Evolutionary conservation across 2,888 invertebrate species (phyloP).

Genomic region (Stegana nigrithorax): DNA sequence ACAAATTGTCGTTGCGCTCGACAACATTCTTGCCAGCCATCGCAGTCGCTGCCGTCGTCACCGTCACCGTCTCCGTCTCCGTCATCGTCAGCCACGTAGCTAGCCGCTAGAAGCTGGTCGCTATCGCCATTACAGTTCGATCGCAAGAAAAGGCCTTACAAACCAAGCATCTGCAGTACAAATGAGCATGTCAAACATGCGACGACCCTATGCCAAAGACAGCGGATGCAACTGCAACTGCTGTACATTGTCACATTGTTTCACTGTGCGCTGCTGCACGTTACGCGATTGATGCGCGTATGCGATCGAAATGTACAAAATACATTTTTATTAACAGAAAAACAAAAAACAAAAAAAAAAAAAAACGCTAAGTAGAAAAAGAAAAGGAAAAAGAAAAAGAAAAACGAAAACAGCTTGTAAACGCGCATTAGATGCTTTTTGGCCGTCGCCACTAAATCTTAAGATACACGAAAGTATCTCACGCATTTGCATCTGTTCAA

Average conservation of each 20-base stretch:
- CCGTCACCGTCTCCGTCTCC: background rate
- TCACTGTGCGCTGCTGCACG: constrained; percentile 35
- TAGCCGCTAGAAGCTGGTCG: too few relatives aligned
- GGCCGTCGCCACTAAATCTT: constrained; percentile 30
- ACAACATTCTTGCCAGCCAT: constrained; percentile 54
- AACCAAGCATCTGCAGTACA: background rate
- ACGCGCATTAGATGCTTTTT: constrained; percentile 36
- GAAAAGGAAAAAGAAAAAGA: constrained; percentile 24
- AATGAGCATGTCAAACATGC: background rate
- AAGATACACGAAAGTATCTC: constrained; percentile 33
- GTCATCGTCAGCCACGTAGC: too few relatives aligned
- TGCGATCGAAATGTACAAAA: background rate
- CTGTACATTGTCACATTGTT: constrained; percentile 46
- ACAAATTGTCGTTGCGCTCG: constrained; percentile 66
- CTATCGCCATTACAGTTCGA: background rate
- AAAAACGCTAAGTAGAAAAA: constrained; percentile 12
- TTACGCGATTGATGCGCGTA: background rate
- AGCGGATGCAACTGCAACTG: background rate
- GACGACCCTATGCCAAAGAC: background rate
- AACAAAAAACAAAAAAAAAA: constrained; percentile 31
- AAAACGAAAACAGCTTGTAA: background rate
- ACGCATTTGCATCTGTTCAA: constrained; percentile 31
- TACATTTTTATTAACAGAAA: constrained; percentile 49
- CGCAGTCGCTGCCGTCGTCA: background rate
- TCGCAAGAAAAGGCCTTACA: background rate